These are phyloP conservation scores for Scolopax bukidnonensis DNA, from an alignment of 2,797 vertebrate genomes.

Conservation along the genomic window DNA sequence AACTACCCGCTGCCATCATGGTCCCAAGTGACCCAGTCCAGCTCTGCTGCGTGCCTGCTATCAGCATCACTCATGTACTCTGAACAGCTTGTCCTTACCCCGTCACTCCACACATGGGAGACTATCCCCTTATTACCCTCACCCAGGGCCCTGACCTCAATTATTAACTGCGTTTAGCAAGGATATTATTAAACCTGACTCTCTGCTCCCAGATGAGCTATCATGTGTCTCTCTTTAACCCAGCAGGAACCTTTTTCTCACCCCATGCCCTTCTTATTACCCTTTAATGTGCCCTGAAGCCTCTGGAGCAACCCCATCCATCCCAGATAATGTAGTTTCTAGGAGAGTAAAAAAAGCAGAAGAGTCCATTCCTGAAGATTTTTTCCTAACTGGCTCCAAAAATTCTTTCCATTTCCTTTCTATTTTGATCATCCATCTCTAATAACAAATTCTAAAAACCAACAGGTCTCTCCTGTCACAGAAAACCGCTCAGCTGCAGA, in stretches of 20 bases:
- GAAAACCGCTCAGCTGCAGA: not conserved
- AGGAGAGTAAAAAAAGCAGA: not conserved
- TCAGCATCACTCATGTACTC: not conserved
- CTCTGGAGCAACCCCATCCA: conserved; percentile 55
- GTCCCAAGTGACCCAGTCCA: not conserved
- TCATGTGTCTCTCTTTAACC: conserved; percentile 79
- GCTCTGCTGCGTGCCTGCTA: not conserved
- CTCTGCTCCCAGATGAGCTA: conserved; percentile 79
- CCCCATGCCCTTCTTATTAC: conserved; percentile 83
- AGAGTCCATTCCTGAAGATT: not conserved
- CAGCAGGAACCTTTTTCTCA: conserved; percentile 80
- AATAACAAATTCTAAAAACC: not conserved
- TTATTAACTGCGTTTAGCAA: conserved; percentile 78
- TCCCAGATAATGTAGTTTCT: conserved; percentile 29
- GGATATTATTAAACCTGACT: conserved; percentile 83
- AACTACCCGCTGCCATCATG: not conserved
- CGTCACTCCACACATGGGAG: conserved; percentile 65
- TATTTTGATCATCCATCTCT: conserved; percentile 5
- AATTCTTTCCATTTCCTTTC: not conserved
- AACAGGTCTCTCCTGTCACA: not conserved
- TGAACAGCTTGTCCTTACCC: not conserved
- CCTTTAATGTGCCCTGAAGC: conserved; percentile 69
- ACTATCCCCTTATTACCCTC: conserved; percentile 74
- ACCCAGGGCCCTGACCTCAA: conserved; percentile 79
- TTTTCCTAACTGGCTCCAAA: conserved; percentile 25